Conservation (phyloP, 2,888 invertebrate genomes). For the Nemapogon koenigi region DNA sequence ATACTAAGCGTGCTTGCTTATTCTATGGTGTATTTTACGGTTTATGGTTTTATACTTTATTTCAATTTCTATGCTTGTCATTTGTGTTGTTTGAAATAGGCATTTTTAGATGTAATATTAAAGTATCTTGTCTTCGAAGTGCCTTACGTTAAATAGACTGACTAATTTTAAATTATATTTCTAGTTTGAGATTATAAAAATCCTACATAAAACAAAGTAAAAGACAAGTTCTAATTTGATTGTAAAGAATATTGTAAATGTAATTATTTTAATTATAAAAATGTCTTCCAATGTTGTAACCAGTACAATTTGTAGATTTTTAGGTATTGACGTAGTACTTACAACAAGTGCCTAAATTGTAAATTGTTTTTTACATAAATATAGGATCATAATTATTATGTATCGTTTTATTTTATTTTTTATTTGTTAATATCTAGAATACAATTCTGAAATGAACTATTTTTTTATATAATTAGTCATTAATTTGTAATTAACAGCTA, state of each 20-base stretch:
- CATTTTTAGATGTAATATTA: too few species aligned
- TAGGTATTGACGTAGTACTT: neutral
- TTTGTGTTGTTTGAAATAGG: too few species aligned
- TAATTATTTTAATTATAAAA: neutral
- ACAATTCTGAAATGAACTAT: too few species aligned
- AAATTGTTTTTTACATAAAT: neutral
- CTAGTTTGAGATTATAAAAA: neutral
- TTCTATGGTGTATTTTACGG: too few species aligned
- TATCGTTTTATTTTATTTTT: too few species aligned
- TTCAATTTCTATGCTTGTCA: too few species aligned
- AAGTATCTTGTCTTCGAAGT: too few species aligned
- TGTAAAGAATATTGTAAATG: conserved; percentile 5
- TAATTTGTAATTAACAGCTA: too few species aligned
- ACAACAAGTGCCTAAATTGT: neutral
- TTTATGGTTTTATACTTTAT: too few species aligned
- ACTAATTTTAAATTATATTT: conserved; percentile 40
- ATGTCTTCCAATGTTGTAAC: conserved; percentile 7
- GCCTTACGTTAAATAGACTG: conserved; percentile 48
- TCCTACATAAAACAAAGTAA: neutral
- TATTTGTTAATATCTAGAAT: too few species aligned
- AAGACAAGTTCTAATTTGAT: neutral
- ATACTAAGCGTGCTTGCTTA: too few species aligned
- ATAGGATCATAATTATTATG: neutral
- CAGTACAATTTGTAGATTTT: conserved; percentile 6
- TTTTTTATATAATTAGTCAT: too few species aligned